Evolutionary conservation across 35 echinoderm and acorn worm genomes (phyloP), one percentile per base, ranked within the genome.

Genomic region (Patiria miniata): DNA sequence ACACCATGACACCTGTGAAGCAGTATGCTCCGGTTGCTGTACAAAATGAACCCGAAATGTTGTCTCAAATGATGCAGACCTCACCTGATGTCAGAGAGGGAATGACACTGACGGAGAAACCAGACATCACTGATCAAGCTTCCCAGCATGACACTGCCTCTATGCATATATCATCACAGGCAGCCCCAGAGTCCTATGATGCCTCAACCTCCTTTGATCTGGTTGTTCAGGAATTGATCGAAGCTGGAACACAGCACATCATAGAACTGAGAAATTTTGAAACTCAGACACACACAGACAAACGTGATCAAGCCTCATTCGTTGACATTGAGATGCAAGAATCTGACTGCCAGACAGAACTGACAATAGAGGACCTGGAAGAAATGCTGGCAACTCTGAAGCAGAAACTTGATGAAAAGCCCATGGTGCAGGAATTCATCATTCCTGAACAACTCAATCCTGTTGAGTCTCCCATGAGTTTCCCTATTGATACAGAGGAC

Each of bases 291-390:
- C 12, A 5, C 9, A 29, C 36, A 42, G 22, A 44, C 4, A 32
- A 26, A 44, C 47, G 77, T 51, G 65, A 87, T 21, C 39, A 77
- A 22, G 73, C 85, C 12, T 87, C 85, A 77, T 78, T 87, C 39
- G 78, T 32, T 77, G 40, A 18, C 18, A 12, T 79, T 51, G 42
- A 16, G n/a, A 79, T 51, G 42, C 8, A 79, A 79, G 78, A 40
- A 19, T 39, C 78, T 51, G 2, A 36, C 21, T 79, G 37, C 14
- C 78, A 79, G 36, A 37, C 78, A 79, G 78, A 87, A 50, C 40
- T 87, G 39, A 87, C 85, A 30, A 39, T 87, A 18, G 85, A 87
- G 47, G 85, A 87, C 52, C 73, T 87, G 28, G 85, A 87, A 87
- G 68, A 40, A 19, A 78, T 87, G 85, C 39, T 87, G 3, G 51